Base-by-base conservation (phyloP, 2,797 vertebrate genomes). In the Gymnocypris eckloni region DNA sequence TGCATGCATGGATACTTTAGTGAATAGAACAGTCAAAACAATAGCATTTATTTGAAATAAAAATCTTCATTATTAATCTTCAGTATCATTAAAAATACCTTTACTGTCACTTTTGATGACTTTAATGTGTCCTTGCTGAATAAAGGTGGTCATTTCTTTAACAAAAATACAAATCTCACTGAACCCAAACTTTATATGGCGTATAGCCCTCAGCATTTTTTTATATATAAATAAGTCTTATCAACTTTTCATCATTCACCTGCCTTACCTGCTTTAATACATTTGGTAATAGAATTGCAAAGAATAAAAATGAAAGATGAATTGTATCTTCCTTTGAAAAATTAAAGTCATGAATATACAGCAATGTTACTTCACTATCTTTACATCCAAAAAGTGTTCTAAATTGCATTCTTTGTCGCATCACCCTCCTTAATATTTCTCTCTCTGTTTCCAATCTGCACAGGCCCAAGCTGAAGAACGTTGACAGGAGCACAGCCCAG, bases 381-480 rank as follows among this genome's bases (percentile, higher is more conserved):
- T 72, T 50, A 16, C 28, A 1, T 18, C 13, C 7, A 73, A 73
- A 73, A 9, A 22, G 16, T 37, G 9, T 20, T 33, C 25, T 75
- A 11, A 33, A n/a, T 77, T n/a, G 20, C 2, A 0, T 15, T 9
- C 6, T 39, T 52, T 13, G 25, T 54, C 7, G 0, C 54, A 61
- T n/a, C 16, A 41, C 20, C 52, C 50, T 13, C 18, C 33, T 81
- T 3, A 75, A 67, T 71, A 25, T 56, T 12, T 75, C 20, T 3
- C 20, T 3, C 1, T 15, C 54, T 5, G 11, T 80, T 6, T 79
- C n/a, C 25, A 61, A 18, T 16, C 18, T 16, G 76, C 92, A 99
- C 92, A 99, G 98, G 93, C 98, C 98, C 93, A 97, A 98, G 90
- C 97, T 99, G 97, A 99, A 99, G 96, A 99, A 99, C 86, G 94